A percentile compares a stretch with the other conserved stretches of the same genome.
Evolutionary conservation across 2,113 vertebrate genomes (phyloP).

Genomic region (Rhinogobius similis): DNA sequence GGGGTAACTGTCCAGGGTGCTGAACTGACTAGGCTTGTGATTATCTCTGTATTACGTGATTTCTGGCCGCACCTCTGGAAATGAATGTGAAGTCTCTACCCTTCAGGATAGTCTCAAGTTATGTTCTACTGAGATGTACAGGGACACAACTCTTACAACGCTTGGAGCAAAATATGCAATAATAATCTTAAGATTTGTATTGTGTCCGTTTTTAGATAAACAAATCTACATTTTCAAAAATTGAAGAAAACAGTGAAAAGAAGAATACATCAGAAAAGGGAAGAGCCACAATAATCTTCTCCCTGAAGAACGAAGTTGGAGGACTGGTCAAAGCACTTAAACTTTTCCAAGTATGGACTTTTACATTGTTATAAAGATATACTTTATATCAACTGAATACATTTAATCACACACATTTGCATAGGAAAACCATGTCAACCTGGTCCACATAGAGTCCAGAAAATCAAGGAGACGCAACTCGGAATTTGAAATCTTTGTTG

Average conservation of each 20-base stretch:
- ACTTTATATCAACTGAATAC: background rate
- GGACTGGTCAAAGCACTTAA: conserved; percentile 94
- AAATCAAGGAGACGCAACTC: conserved; percentile 93
- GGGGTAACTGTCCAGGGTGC: conserved; percentile 52
- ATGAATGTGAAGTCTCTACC: too few species aligned
- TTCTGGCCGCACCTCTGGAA: background rate
- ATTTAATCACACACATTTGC: background rate
- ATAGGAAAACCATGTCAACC: conserved; percentile 94
- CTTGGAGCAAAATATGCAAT: too few species aligned
- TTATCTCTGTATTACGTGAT: background rate
- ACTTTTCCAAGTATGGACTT: conserved; percentile 87
- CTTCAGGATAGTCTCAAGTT: background rate
- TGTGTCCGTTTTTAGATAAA: conserved; percentile 76
- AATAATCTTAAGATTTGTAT: background rate
- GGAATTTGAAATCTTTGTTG: conserved; percentile 96
- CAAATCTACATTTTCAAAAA: conserved; percentile 84
- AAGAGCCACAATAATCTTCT: conserved; percentile 89
- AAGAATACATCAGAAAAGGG: conserved; percentile 84
- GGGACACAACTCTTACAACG: background rate
- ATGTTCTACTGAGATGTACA: background rate
- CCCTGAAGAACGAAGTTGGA: conserved; percentile 96
- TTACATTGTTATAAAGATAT: background rate
- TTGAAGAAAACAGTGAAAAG: conserved; percentile 92
- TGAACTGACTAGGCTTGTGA: conserved; percentile 27
- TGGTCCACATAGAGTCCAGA: conserved; percentile 94